These are phyloP conservation scores for Ammodytes dubius DNA, from an alignment of 2,113 vertebrate genomes.

Conservation along the genomic window DNA sequence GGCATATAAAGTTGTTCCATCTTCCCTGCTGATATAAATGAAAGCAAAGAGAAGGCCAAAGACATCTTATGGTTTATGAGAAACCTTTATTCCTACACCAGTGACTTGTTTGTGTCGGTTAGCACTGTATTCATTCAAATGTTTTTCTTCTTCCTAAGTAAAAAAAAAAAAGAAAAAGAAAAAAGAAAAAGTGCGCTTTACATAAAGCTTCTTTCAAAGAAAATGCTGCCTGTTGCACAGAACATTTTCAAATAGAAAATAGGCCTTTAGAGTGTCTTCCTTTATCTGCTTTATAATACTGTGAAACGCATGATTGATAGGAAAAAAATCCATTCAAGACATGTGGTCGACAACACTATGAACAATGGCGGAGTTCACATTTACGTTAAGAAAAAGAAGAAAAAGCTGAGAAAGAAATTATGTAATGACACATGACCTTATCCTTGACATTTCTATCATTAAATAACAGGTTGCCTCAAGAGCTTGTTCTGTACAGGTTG, in stretches of 20 bases:
- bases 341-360: background rate
- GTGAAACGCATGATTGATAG: background rate
- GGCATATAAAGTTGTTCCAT: constrained; percentile 11
- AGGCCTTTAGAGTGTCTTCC: background rate
- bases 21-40: constrained; percentile 16
- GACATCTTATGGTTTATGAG: background rate
- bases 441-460: background rate
- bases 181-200: background rate
- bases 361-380: constrained; percentile 5
- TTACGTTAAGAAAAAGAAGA: background rate
- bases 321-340: constrained; percentile 1
- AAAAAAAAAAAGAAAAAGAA: background rate
- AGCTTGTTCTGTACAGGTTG: background rate
- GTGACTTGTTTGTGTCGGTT: background rate
- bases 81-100: constrained; percentile 20
- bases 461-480: background rate
- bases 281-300: constrained; percentile 9
- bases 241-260: background rate
- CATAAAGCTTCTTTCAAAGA: background rate
- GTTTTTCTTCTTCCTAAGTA: background rate
- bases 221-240: background rate
- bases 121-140: background rate
- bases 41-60: constrained; percentile 18
- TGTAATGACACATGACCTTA: constrained; percentile 3
- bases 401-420: background rate